Evolutionary conservation across 2,888 invertebrate species (phyloP).

Genomic region (Trypoxylon attenuatum): DNA sequence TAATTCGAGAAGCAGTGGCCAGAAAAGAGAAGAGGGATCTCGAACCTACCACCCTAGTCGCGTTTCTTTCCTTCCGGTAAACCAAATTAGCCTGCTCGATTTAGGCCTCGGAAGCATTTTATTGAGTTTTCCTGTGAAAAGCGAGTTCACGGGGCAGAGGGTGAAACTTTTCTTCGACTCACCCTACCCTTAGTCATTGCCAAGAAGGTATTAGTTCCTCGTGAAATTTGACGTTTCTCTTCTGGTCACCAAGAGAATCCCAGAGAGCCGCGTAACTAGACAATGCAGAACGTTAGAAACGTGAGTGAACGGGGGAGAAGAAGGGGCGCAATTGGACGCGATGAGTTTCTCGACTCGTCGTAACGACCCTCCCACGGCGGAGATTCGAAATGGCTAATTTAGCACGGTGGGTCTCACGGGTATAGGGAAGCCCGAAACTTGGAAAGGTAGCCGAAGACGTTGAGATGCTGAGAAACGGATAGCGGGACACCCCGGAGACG

Average conservation of each 20-base stretch:
- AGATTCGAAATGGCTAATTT: constrained; percentile 75
- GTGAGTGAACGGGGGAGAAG: neutral
- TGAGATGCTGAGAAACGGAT: constrained; percentile 43
- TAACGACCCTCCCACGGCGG: constrained; percentile 57
- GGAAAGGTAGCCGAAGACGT: constrained; percentile 36
- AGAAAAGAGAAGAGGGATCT: constrained; percentile 25
- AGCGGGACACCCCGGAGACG: constrained; percentile 18
- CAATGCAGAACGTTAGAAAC: neutral
- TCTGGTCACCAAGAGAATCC: neutral
- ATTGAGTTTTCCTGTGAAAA: constrained; percentile 55
- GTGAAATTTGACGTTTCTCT: neutral
- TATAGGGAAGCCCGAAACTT: constrained; percentile 41
- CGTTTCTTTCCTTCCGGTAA: constrained; percentile 55
- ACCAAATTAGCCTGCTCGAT: constrained; percentile 65
- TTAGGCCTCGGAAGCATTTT: constrained; percentile 57
- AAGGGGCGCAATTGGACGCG: neutral
- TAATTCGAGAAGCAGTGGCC: constrained; percentile 58
- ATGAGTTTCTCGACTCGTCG: neutral
- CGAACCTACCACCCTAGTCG: neutral
- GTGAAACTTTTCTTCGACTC: neutral
- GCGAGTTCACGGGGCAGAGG: constrained; percentile 40
- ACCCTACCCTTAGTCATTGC: neutral
- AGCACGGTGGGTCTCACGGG: constrained; percentile 67
- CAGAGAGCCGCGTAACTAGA: too few species aligned
- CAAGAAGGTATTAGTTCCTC: neutral